Base-by-base conservation (phyloP, 2,888 invertebrate species). In the Lacanobia wlatinum region DNA sequence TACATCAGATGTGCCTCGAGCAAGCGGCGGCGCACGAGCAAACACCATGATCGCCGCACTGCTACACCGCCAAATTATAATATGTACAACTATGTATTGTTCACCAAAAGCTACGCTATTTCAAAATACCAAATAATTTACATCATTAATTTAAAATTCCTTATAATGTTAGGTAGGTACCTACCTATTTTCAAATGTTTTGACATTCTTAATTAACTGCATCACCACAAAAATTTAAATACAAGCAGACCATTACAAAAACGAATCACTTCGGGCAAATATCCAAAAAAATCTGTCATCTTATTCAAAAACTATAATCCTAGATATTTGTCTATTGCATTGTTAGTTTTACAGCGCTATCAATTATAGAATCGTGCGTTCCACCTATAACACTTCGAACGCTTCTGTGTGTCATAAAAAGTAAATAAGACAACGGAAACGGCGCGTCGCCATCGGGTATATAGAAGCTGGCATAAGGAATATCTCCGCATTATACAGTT, bases 1-100 rank as follows among this genome's bases (percentile, higher is more conserved):
- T 92, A 92, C 91, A 92, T 92, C 91, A 92, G 89, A 90, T 88
- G 86, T 87, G 87, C 85, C 87, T 73, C 85, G 67, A 84, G 86
- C 89, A 66, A 28, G 28, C 28, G 80, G 78, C 81, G 73, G 76
- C 70, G 63, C 80, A 69, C 82, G 77, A 74, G 65, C 73, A 78
- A 82, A 83, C 76, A 85, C 80, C 74, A 84, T 80, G 85, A 78
- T 80, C 68, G 67, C 52, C 40, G 63, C 67, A 66, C 28, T 48
- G 64, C 58, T 59, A 73, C 64, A 64, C 21, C 58, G 72, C 69
- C 72, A 46, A 80, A 69, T 74, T 73, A 66, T 60, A 73, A 67
- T 71, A n/a, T n/a, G n/a, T n/a, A 52, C 58, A 55, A 58, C 43
- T 16, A 46, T 55, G 52, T 53, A 43, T 70, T 64, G 58, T 56